Percentiles rank a stretch among this genome's conserved stretches.
Evolutionary conservation across 2,888 invertebrate genomes (phyloP).

Genomic region (Drosophila parthenogenetica): DNA sequence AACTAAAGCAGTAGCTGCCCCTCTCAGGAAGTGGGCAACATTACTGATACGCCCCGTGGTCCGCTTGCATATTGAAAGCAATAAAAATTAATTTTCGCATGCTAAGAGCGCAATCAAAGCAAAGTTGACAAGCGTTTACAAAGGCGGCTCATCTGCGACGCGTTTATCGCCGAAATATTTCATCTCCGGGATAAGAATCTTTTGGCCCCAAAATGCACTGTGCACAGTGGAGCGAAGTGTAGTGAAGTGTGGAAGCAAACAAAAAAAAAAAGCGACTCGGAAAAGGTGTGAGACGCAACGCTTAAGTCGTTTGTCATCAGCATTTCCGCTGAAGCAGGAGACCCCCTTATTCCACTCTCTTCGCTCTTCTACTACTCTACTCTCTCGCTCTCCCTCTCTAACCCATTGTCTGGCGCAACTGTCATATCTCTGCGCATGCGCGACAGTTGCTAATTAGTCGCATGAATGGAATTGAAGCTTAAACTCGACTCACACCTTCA

Average conservation of each 20-base stretch:
- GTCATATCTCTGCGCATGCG: constrained; percentile 79
- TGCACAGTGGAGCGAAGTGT: too few species aligned
- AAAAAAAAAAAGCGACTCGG: neutral
- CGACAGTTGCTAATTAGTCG: constrained; percentile 84
- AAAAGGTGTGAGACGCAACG: constrained; percentile 56
- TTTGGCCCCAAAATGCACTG: constrained; percentile 43
- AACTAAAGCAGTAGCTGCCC: constrained; percentile 47
- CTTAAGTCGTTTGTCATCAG: constrained; percentile 73
- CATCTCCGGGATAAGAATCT: constrained; percentile 82
- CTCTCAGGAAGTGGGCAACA: constrained; percentile 63
- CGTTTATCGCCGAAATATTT: constrained; percentile 82
- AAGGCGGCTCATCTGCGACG: constrained; percentile 69
- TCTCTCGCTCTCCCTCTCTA: neutral
- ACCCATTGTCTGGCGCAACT: constrained; percentile 29
- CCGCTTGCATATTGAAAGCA: constrained; percentile 69
- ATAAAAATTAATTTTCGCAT: constrained; percentile 78
- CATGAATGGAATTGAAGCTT: constrained; percentile 84
- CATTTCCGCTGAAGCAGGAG: constrained; percentile 78
- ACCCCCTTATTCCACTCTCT: neutral
- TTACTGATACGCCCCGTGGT: constrained; percentile 75
- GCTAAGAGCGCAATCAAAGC: constrained; percentile 77
- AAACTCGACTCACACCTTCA: constrained; percentile 79
- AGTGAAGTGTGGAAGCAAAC: constrained; percentile 3
- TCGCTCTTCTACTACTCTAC: neutral
- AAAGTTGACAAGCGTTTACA: constrained; percentile 78